These are phyloP conservation scores for Vicugna pacos DNA, from an alignment of 2,113 vertebrate species.

Conservation along the genomic window DNA sequence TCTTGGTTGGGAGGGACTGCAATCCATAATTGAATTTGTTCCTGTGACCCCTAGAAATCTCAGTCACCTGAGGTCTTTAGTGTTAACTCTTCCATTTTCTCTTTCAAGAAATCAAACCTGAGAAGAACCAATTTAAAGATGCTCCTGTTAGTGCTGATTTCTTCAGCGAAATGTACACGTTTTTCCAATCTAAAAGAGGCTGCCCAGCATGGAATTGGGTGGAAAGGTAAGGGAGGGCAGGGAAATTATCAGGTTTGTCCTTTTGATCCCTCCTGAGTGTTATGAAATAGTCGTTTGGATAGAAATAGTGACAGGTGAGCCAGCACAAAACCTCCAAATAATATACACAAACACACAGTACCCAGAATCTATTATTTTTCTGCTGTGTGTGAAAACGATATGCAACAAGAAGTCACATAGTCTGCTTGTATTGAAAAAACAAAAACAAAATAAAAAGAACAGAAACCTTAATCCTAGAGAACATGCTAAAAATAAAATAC, in stretches of 20 bases:
- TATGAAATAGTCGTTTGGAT: slow-evolving; percentile 44
- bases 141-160: not conserved
- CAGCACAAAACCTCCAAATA: slow-evolving; percentile 40
- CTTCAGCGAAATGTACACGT: not conserved
- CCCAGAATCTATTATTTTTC: slow-evolving; percentile 9
- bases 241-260: slow-evolving; percentile 26
- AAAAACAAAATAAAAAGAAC: not conserved
- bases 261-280: slow-evolving; percentile 32
- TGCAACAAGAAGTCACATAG: not conserved
- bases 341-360: slow-evolving; percentile 2
- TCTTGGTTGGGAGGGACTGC: not conserved
- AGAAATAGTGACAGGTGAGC: slow-evolving; percentile 41
- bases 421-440: not conserved
- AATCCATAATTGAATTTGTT: slow-evolving; percentile 53
- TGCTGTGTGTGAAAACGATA: slow-evolving; percentile 9
- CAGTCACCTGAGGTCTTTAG: slow-evolving; percentile 2
- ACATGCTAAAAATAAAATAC: slow-evolving; percentile 11
- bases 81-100: slow-evolving; percentile 62
- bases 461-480: not conserved
- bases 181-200: slow-evolving; percentile 7
- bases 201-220: slow-evolving; percentile 50
- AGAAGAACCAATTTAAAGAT: slow-evolving; percentile 57
- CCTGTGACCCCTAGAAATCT: slow-evolving; percentile 1
- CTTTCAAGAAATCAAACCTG: slow-evolving; percentile 60
- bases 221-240: not conserved